Base-by-base conservation (phyloP, 2,113 vertebrate genomes). In the Hylia prasina region DNA sequence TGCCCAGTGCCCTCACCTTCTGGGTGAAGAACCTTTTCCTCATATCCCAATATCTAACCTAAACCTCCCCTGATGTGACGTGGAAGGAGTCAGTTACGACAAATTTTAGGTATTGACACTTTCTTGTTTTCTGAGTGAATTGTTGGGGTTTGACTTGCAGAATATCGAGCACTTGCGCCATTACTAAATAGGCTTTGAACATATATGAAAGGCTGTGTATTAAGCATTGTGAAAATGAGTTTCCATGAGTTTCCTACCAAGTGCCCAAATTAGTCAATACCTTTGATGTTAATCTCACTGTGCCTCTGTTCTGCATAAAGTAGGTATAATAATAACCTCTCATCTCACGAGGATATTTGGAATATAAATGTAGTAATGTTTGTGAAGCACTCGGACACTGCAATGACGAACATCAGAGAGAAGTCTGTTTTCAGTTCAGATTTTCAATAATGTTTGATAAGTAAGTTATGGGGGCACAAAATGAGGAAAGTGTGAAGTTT, bases 201-300 rank as follows among this genome's bases (percentile, higher is more conserved):
- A 35, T n/a, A 27, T 48, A 45, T 65, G 37, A 96, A 91, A 94
- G 53, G 53, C 42, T 89, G 22, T 76, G 56, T 79, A 45, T 80
- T 58, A 63, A 71, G 37, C 8, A 35, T 33, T 79, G 48, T 95
- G 77, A 82, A 90, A 91, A 91, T 87, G 78, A 91, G 40, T 61
- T 90, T 94, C 71, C 40, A 9, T 60, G 47, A 68, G 21, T 64
- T 95, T 90, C 65, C 51, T 94, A 60, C 60, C 44, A 78, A 78
- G 69, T 84, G 40, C 40, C 60, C 69, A 82, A 91, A 91, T 89
- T 78, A 96, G 51, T 65, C 60, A 64, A 1, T 82, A 72, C 57
- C 89, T 96, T 97, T 97, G 95, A 96, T 95, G 69, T 94, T 82
- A 64, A 60, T 84, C 28, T 94, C 21, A 21, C 53, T 57, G 47